Conservation (phyloP, 2,888 invertebrate species). For the Calameuta filiformis region DNA sequence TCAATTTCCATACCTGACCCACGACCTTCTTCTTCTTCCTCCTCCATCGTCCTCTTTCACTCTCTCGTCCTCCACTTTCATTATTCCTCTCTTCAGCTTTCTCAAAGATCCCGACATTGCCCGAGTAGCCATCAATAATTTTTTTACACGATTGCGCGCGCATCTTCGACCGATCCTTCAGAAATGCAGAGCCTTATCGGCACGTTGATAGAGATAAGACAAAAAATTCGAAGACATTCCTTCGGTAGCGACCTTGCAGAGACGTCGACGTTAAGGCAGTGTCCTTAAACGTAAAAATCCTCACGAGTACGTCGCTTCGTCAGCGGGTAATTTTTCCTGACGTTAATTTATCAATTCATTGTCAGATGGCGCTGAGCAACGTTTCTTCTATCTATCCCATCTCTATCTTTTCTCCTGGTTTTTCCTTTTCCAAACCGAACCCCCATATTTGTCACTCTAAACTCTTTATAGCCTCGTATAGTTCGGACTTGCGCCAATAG, state of each 20-base stretch:
- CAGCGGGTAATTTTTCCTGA: background rate
- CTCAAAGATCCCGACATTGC: slow-evolving; percentile 31
- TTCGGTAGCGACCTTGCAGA: background rate
- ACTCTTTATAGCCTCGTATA: slow-evolving; percentile 9
- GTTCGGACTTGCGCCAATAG: slow-evolving; percentile 4
- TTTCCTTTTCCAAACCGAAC: background rate
- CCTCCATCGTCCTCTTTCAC: slow-evolving; percentile 1
- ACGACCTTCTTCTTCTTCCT: slow-evolving; percentile 30
- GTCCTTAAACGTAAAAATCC: background rate
- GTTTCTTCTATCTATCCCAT: background rate
- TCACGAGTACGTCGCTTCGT: background rate
- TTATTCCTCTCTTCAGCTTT: slow-evolving; percentile 5
- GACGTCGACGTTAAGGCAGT: too few relatives aligned
- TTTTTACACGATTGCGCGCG: background rate
- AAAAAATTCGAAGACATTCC: background rate
- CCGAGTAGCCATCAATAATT: background rate
- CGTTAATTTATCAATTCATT: background rate
- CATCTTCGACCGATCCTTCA: background rate
- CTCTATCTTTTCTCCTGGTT: background rate
- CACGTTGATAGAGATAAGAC: background rate
- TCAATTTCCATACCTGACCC: slow-evolving; percentile 37
- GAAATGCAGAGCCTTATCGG: background rate
- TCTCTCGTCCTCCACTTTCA: background rate
- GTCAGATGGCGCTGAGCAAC: background rate
- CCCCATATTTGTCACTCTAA: slow-evolving; percentile 17